Evolutionary conservation across 2,113 vertebrate genomes (phyloP), one percentile per base, ranked within the genome.

Genomic region (Hucho hucho): DNA sequence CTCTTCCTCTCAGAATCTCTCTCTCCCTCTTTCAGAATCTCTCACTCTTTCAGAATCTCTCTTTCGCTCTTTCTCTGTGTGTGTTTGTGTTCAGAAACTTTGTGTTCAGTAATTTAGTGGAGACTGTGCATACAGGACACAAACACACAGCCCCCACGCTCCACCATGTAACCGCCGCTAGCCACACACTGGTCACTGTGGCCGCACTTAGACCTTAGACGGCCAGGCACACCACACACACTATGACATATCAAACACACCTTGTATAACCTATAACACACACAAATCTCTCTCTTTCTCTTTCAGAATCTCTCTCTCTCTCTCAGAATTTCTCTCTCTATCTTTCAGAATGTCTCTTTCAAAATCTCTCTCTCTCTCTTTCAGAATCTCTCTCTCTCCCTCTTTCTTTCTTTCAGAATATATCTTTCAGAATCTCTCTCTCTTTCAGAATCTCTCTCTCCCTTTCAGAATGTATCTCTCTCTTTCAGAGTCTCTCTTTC

Each of bases 41-140:
- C 28, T 73, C 37, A 14, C 20, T 49, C 65, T 63, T 43, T 56
- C 37, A 53, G 25, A 1, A 47, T 70, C 28, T 4, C 28, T 29
- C n/a, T n/a, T n/a, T n/a, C 49, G 59, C 70, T 71, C 49, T 59
- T 4, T 29, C 6, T 4, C n/a, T 24, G 79, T 87, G 72, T 73
- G n/a, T n/a, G 24, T 75, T 86, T 83, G 76, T 84, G 28, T 28
- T 28, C 28, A 28, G 81, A 59, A 79, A 81, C 83, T 88, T n/a
- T n/a, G n/a, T n/a, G n/a, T n/a, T n/a, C n/a, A n/a, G 56, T 89
- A 87, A 89, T 90, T 90, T 86, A 73, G 81, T 72, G 49, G 75
- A 81, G 83, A 83, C 61, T 74, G 61, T 74, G 24, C 65, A 73
- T 80, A 47, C 76, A 81, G 78, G 73, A 86, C 68, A 80, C 80